phyloP scores from a whole-genome alignment of 2,113 vertebrate species.

The Equus przewalskii region DNA sequence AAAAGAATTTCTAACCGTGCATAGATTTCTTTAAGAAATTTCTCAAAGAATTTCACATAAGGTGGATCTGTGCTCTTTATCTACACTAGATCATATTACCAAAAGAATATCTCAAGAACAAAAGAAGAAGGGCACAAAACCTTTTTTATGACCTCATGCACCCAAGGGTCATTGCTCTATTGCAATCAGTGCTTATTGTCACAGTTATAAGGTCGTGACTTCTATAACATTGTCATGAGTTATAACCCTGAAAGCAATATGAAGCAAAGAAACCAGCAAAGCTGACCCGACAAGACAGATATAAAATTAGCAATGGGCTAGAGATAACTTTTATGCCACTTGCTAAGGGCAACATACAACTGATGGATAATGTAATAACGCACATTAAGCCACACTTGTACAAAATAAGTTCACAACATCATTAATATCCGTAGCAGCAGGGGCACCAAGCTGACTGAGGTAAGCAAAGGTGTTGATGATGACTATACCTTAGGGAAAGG shows the following conservation, averaged over 20 bases:
- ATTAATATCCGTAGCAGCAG: constrained; percentile 81
- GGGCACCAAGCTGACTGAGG: constrained; percentile 65
- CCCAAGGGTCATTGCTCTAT: neutral
- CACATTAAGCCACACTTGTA: constrained; percentile 21
- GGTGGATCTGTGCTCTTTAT: neutral
- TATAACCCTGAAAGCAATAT: constrained; percentile 62
- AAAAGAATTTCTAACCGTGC: neutral
- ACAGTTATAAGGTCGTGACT: constrained; percentile 3
- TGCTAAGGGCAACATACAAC: constrained; percentile 54
- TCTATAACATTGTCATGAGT: constrained; percentile 10
- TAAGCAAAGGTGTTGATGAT: constrained; percentile 25
- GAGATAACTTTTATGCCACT: constrained; percentile 46
- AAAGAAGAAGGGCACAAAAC: neutral
- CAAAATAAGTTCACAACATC: constrained; percentile 63
- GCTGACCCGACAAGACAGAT: constrained; percentile 64
- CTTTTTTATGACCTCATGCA: neutral
- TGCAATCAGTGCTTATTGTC: neutral
- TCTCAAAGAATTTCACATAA: neutral
- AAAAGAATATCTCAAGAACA: constrained; percentile 10
- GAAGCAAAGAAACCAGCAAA: constrained; percentile 70
- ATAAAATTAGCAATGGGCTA: constrained; percentile 64
- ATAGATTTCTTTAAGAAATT: constrained; percentile 27
- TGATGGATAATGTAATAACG: constrained; percentile 71
- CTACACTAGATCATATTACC: neutral
- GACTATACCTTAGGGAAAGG: constrained; percentile 39